These are phyloP conservation scores for Trilocha varians DNA, from an alignment of 2,888 invertebrate genomes.

Conservation along the genomic window DNA sequence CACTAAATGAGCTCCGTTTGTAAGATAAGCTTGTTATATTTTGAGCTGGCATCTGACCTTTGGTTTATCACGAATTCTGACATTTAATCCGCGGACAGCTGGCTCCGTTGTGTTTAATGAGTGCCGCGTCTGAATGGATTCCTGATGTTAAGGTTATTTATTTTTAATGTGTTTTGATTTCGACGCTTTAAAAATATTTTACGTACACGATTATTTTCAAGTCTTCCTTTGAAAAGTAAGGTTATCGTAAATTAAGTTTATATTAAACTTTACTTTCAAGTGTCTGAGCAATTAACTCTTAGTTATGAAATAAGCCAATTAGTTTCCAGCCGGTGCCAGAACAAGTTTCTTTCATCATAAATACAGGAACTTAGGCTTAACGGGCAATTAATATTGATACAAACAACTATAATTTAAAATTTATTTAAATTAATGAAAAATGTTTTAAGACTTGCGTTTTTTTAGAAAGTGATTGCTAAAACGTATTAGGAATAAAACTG, in stretches of 20 bases:
- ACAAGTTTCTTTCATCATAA: slow-evolving; percentile 19
- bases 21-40: slow-evolving; percentile 45
- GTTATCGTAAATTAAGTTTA: not conserved
- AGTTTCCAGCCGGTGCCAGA: not conserved
- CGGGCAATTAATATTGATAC: slow-evolving; percentile 39
- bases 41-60: slow-evolving; percentile 40
- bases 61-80: slow-evolving; percentile 37
- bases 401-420: slow-evolving; percentile 30
- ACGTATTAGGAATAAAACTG: no score
- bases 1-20: slow-evolving; percentile 30
- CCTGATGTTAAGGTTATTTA: not conserved
- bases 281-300: not conserved
- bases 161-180: not conserved
- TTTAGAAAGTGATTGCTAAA: no score
- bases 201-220: not conserved
- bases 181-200: not conserved
- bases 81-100: slow-evolving; percentile 38
- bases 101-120: slow-evolving; percentile 10
- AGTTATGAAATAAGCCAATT: not conserved
- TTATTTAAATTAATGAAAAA: no score
- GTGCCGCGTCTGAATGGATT: not conserved
- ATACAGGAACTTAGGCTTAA: slow-evolving; percentile 34
- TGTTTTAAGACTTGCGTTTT: no score
- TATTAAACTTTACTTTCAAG: not conserved
- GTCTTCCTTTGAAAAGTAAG: not conserved